phyloP scores from a whole-genome alignment of 1,140 invertebrate genomes.

The Sinonovacula constricta region DNA sequence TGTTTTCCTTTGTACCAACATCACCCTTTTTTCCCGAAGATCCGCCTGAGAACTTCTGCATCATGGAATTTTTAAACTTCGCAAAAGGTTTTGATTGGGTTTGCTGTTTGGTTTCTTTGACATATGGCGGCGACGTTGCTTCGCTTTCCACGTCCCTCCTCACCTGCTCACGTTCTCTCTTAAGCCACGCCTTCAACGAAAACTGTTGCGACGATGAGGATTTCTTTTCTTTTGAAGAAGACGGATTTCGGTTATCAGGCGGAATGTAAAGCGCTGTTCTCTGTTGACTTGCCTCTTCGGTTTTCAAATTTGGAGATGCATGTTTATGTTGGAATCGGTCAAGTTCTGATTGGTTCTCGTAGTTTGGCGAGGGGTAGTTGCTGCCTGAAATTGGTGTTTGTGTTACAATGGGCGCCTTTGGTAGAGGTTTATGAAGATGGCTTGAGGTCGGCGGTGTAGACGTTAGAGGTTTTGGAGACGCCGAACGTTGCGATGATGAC shows the following conservation, averaged over 20 bases:
- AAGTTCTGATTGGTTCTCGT: constrained; percentile 48
- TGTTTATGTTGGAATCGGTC: constrained; percentile 24
- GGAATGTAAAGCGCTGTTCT: not conserved
- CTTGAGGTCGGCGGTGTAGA: constrained; percentile 65
- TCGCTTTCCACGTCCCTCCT: constrained; percentile 32
- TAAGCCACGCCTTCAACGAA: constrained; percentile 45
- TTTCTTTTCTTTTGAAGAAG: constrained; percentile 37
- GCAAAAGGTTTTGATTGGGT: constrained; percentile 40
- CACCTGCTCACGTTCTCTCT: constrained; percentile 46
- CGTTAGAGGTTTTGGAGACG: constrained; percentile 70
- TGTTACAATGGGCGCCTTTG: constrained; percentile 34
- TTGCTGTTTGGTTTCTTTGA: not conserved
- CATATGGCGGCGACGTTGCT: not conserved
- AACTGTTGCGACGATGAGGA: constrained; percentile 35
- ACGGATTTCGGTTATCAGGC: not conserved
- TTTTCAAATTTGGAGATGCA: not conserved
- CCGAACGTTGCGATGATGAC: constrained; percentile 26
- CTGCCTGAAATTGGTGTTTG: not conserved
- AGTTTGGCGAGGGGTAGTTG: constrained; percentile 32
- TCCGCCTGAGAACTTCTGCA: constrained; percentile 41
- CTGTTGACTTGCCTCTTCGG: not conserved
- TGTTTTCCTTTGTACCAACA: too few species aligned
- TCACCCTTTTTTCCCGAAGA: constrained; percentile 36
- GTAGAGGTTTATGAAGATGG: constrained; percentile 70
- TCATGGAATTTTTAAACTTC: constrained; percentile 48